These are phyloP conservation scores for Aleiodes testaceus DNA, from an alignment of 2,888 invertebrate genomes.

Conservation along the genomic window DNA sequence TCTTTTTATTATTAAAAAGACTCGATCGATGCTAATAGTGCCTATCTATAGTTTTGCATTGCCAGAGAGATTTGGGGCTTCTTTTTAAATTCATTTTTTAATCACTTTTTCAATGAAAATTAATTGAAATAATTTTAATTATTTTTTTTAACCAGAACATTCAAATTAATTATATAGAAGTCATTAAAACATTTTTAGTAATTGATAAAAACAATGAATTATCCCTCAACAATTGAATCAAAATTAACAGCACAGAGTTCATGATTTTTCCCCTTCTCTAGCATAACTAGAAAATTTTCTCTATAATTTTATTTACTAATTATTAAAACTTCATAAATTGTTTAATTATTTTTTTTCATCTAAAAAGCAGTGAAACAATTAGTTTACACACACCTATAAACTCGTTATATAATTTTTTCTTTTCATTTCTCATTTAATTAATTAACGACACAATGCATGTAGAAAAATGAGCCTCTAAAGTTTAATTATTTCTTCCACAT, in stretches of 20 bases:
- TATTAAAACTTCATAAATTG: constrained; percentile 42
- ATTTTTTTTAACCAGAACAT: no score
- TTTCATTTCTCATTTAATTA: constrained; percentile 9
- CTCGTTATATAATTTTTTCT: constrained; percentile 6
- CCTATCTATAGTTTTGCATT: constrained; percentile 58
- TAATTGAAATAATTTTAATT: background rate
- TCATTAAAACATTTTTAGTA: constrained; percentile 29
- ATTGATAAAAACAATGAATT: background rate
- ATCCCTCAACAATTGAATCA: constrained; percentile 9
- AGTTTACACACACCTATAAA: constrained; percentile 18
- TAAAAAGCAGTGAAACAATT: constrained; percentile 38
- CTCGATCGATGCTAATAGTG: constrained; percentile 54
- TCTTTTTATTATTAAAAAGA: constrained; percentile 35
- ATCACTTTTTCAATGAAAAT: constrained; percentile 4
- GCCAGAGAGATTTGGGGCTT: constrained; percentile 43
- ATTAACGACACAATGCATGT: constrained; percentile 70
- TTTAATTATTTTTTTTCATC: constrained; percentile 39
- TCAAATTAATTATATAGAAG: no score
- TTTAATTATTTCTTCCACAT: constrained; percentile 50
- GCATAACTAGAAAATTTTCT: constrained; percentile 19
- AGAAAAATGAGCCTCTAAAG: constrained; percentile 71
- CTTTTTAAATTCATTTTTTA: constrained; percentile 47
- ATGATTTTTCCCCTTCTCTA: constrained; percentile 10
- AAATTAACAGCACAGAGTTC: constrained; percentile 2
- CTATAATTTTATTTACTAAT: constrained; percentile 21